These are phyloP conservation scores for Leistus spinibarbis DNA, from an alignment of 2,888 invertebrate genomes.

Conservation along the genomic window DNA sequence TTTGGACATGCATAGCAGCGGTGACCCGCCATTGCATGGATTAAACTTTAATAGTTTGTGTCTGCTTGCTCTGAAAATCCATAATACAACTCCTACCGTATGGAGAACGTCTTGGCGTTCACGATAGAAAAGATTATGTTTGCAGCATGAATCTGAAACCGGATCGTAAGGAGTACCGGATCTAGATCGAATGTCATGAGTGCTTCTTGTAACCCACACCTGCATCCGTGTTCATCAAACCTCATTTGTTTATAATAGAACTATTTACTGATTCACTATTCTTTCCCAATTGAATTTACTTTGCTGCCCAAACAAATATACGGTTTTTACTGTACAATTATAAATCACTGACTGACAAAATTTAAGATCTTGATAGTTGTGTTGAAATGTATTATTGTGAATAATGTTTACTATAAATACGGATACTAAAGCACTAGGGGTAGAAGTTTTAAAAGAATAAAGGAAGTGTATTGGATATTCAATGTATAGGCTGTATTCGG, in stretches of 20 bases:
- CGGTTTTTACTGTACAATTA: too few relatives aligned
- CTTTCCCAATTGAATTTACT: too few relatives aligned
- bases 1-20: constrained; percentile 5
- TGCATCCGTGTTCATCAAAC: neutral
- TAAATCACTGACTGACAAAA: too few relatives aligned
- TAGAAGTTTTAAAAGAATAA: too few relatives aligned
- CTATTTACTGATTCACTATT: neutral
- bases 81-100: neutral
- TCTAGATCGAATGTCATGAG: neutral
- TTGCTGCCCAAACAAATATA: too few relatives aligned
- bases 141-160: neutral
- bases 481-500: too few relatives aligned
- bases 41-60: neutral
- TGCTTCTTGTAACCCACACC: neutral
- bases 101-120: neutral
- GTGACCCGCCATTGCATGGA: constrained; percentile 1
- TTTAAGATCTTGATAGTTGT: too few relatives aligned
- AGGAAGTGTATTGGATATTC: too few relatives aligned
- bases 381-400: too few relatives aligned
- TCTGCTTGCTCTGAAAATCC: neutral
- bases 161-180: neutral
- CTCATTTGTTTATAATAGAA: neutral
- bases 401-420: too few relatives aligned
- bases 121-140: neutral
- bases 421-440: too few relatives aligned